Evolutionary conservation across 2,797 vertebrate genomes (phyloP).

Genomic region (Melanotaenia nigrans): DNA sequence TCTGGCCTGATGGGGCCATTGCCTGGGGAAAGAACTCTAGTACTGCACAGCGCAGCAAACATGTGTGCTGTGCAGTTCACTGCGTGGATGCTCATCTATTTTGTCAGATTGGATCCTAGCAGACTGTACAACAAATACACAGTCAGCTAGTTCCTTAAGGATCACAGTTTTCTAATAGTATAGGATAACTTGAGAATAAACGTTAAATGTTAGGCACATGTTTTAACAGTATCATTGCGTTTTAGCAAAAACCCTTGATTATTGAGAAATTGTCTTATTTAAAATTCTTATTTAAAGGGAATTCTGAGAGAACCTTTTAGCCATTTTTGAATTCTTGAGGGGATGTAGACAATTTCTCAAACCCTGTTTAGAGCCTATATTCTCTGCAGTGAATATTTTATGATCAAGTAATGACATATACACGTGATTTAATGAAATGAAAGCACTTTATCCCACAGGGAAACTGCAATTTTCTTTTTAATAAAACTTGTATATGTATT

Average conservation of each 20-base stretch:
- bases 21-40: slow-evolving; percentile 66
- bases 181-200: slow-evolving; percentile 6
- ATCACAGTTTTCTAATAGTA: slow-evolving; percentile 22
- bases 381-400: not conserved
- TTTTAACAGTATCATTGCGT: not conserved
- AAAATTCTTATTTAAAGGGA: not conserved
- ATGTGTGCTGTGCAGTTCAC: slow-evolving; percentile 63
- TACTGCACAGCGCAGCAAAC: slow-evolving; percentile 57
- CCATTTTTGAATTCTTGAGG: not conserved
- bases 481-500: not conserved
- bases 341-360: not conserved
- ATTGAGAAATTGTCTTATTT: not conserved
- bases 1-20: slow-evolving; percentile 75
- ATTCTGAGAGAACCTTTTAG: not conserved
- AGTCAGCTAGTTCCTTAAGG: slow-evolving; percentile 42
- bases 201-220: slow-evolving; percentile 8
- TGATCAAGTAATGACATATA: too few species aligned
- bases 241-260: not conserved
- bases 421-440: too few species aligned
- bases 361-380: not conserved
- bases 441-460: too few species aligned
- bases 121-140: slow-evolving; percentile 54
- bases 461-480: too few species aligned
- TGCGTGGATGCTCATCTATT: slow-evolving; percentile 67
- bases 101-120: slow-evolving; percentile 38